A percentile compares a stretch with the other conserved stretches of the same genome.
These are phyloP conservation scores for Thalassoma bifasciatum DNA, from an alignment of 2,113 vertebrate species.

Conservation along the genomic window DNA sequence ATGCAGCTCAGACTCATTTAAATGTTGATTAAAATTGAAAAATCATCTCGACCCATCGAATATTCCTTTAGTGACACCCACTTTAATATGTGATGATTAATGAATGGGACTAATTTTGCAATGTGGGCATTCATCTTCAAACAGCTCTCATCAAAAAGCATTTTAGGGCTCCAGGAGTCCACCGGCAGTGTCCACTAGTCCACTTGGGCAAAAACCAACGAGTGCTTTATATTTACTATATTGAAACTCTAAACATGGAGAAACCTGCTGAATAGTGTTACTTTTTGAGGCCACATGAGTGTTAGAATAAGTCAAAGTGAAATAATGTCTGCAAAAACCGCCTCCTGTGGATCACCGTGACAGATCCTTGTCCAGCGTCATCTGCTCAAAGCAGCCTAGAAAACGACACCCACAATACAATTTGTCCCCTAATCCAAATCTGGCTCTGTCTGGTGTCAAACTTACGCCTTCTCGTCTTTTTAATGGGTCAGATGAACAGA, in stretches of 20 bases:
- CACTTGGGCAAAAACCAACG: constrained; percentile 30
- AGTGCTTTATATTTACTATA: constrained; percentile 30
- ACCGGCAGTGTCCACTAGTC: constrained; percentile 49
- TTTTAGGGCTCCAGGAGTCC: constrained; percentile 46
- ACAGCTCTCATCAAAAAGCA: constrained; percentile 66
- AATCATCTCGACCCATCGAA: constrained; percentile 48
- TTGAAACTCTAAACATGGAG: neutral
- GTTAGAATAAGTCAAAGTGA: constrained; percentile 26
- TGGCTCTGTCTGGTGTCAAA: constrained; percentile 71
- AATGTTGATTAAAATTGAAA: constrained; percentile 65
- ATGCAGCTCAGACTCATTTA: constrained; percentile 38
- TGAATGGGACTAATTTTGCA: constrained; percentile 66
- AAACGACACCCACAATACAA: constrained; percentile 67
- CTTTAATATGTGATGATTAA: constrained; percentile 64
- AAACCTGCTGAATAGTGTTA: neutral
- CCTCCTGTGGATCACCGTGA: constrained; percentile 14
- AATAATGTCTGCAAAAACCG: constrained; percentile 9
- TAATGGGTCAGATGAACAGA: constrained; percentile 68
- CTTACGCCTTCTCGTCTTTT: constrained; percentile 57
- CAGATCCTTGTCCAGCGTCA: constrained; percentile 54
- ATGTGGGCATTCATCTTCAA: constrained; percentile 70
- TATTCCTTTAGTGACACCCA: constrained; percentile 60
- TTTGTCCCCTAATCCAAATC: constrained; percentile 71
- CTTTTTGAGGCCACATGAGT: neutral
- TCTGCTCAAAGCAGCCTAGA: constrained; percentile 48